Percentiles rank a stretch among this genome's conserved stretches.
phyloP scores from a whole-genome alignment of 2,888 invertebrate species.

The Xiphydria camelus region DNA sequence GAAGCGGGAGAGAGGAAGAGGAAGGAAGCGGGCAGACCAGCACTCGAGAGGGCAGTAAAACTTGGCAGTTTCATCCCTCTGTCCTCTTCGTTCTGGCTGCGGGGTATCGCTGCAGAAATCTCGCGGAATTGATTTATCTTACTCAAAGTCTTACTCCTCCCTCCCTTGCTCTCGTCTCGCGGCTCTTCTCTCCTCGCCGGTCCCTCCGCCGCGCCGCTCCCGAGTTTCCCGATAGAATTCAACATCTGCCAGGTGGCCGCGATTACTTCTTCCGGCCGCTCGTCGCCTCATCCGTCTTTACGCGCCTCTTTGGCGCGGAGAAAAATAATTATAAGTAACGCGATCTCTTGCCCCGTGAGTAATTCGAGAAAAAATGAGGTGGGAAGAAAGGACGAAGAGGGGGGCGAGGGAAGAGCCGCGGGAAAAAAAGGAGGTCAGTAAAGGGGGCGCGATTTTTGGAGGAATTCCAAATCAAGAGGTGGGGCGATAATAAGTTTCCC shows the following conservation, averaged over 20 bases:
- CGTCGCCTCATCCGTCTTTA: no score
- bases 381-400: not conserved
- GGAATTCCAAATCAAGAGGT: not conserved
- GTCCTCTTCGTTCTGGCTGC: slow-evolving; percentile 7
- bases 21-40: not conserved
- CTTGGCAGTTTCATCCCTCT: slow-evolving; percentile 18
- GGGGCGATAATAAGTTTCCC: not conserved
- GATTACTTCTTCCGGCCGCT: no score
- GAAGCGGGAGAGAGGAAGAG: not conserved
- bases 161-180: slow-evolving; percentile 17
- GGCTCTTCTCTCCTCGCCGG: no score
- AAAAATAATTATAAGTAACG: no score
- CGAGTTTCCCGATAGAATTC: no score
- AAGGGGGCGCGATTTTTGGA: not conserved
- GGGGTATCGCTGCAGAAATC: slow-evolving; percentile 30
- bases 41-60: slow-evolving; percentile 9
- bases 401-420: not conserved
- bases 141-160: slow-evolving; percentile 23
- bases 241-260: no score
- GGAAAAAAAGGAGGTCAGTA: not conserved
- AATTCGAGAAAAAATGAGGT: not conserved
- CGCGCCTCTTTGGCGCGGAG: no score
- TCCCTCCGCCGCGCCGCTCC: no score
- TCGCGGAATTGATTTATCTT: slow-evolving; percentile 38
- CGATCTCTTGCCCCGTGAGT: no score